These are phyloP conservation scores for Deilephila porcellus DNA, from an alignment of 2,888 invertebrate genomes.

Conservation along the genomic window DNA sequence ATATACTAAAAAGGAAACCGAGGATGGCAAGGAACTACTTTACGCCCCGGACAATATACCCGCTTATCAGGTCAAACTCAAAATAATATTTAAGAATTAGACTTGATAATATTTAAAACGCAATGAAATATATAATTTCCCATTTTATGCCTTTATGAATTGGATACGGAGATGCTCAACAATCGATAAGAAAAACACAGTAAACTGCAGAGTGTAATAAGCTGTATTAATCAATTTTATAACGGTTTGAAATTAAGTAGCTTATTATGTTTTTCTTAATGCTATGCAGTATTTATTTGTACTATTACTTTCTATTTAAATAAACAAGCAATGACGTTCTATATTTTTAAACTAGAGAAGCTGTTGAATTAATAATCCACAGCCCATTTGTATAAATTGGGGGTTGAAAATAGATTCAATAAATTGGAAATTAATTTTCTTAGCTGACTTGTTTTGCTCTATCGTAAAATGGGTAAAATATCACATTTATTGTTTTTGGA, in stretches of 20 bases:
- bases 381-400: too few relatives aligned
- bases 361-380: too few relatives aligned
- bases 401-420: too few relatives aligned
- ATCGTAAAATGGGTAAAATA: too few relatives aligned
- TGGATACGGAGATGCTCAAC: constrained; percentile 10
- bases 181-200: not conserved
- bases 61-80: constrained; percentile 51
- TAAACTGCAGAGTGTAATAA: not conserved
- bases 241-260: not conserved
- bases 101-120: not conserved
- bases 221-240: not conserved
- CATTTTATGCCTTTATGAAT: constrained; percentile 14
- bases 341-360: too few relatives aligned
- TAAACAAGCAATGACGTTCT: too few relatives aligned
- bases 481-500: too few relatives aligned
- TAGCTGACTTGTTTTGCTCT: too few relatives aligned
- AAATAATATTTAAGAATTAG: not conserved
- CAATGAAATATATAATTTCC: not conserved
- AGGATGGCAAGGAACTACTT: constrained; percentile 43
- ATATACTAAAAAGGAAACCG: constrained; percentile 50
- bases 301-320: too few relatives aligned
- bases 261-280: not conserved
- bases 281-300: not conserved
- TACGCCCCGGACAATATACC: constrained; percentile 35
- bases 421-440: too few relatives aligned